Percentiles rank a stretch among this genome's conserved stretches.
phyloP scores from a whole-genome alignment of 2,113 vertebrate species.

The Symphodus melops region DNA sequence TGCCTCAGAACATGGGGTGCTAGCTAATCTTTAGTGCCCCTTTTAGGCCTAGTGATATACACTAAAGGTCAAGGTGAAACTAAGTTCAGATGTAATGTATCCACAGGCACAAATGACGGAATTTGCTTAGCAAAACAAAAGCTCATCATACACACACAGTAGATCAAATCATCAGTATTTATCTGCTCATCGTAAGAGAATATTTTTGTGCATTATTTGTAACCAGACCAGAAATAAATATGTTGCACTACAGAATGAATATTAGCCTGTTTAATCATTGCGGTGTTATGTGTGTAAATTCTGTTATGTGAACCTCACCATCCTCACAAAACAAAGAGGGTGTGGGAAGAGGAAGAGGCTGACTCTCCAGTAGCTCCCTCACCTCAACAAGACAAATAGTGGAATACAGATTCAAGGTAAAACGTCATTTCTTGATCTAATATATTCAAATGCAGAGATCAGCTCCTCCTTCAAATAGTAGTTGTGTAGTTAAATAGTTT shows the following conservation, averaged over 20 bases:
- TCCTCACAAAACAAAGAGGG: constrained; percentile 63
- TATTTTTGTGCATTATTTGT: neutral
- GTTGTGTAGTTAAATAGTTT: neutral
- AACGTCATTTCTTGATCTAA: neutral
- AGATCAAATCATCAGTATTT: neutral
- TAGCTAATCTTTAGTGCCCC: no score
- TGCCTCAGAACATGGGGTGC: no score
- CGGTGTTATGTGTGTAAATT: constrained; percentile 17
- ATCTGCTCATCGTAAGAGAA: neutral
- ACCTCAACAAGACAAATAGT: neutral
- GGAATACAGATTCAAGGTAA: neutral
- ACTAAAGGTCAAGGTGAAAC: no score
- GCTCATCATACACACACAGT: neutral
- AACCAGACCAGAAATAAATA: neutral
- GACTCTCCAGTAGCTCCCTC: constrained; percentile 15
- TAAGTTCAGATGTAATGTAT: no score
- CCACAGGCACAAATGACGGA: constrained; percentile 7
- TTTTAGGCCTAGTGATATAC: neutral
- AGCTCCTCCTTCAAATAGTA: neutral
- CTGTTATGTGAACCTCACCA: constrained; percentile 46
- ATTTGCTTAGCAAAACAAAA: neutral
- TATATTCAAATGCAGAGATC: neutral
- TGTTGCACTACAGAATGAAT: no score
- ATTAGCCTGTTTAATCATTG: constrained; percentile 27
- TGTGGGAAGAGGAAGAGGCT: constrained; percentile 57